Conservation (phyloP, 2,797 vertebrate genomes). For the Zalophus californianus region DNA sequence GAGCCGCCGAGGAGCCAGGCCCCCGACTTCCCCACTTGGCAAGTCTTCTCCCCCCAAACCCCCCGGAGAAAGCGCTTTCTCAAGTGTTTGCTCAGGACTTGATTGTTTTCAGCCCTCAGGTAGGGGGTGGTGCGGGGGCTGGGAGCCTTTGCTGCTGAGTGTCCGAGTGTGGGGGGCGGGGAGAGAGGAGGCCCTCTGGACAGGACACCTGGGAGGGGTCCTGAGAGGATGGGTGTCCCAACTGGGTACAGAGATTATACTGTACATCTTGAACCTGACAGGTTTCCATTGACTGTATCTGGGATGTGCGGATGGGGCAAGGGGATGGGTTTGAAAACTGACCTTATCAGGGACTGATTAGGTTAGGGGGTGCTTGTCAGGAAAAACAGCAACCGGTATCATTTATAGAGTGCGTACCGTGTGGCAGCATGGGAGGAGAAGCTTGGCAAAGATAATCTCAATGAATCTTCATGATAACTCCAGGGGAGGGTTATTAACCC, state of each 20-base stretch:
- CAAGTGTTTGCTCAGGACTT: conserved; percentile 63
- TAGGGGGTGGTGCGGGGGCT: conserved; percentile 64
- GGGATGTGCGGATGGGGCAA: neutral
- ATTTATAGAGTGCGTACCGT: neutral
- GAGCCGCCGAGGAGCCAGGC: conserved; percentile 80
- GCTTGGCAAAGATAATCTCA: neutral
- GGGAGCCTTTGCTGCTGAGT: neutral
- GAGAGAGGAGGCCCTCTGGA: neutral
- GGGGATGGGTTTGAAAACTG: neutral
- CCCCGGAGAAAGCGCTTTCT: conserved; percentile 60
- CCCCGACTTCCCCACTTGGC: conserved; percentile 87
- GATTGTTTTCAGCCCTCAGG: conserved; percentile 71
- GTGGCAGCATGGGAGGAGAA: fast-evolving
- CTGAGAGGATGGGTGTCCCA: neutral
- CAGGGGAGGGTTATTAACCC: neutral
- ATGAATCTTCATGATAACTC: neutral
- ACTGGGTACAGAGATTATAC: neutral
- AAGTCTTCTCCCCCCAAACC: conserved; percentile 83
- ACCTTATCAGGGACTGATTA: neutral
- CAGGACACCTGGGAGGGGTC: neutral
- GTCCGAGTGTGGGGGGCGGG: neutral
- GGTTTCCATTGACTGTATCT: neutral
- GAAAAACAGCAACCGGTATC: neutral
- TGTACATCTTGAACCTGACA: neutral
- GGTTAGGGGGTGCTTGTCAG: neutral